Percentiles rank a stretch among this genome's conserved stretches.
These are phyloP conservation scores for Odiellus spinosus DNA, from an alignment of 2,888 invertebrate species.

Conservation along the genomic window DNA sequence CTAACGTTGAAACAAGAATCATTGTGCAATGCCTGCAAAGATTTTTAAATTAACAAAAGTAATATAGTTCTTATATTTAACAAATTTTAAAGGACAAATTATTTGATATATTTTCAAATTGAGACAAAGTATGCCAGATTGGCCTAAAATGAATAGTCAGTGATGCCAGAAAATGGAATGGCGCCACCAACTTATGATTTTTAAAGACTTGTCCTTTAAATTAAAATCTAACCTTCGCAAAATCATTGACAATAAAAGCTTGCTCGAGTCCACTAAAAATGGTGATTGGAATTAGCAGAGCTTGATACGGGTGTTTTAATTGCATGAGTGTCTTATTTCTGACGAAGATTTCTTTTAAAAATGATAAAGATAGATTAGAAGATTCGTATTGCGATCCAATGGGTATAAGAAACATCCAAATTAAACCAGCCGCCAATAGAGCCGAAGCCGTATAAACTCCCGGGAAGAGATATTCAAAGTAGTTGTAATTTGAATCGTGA, in stretches of 20 bases:
- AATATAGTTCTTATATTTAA: too few relatives aligned
- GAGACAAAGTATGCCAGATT: too few relatives aligned
- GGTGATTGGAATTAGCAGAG: conserved; percentile 83
- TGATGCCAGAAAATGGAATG: too few relatives aligned
- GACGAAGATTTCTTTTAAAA: too few relatives aligned
- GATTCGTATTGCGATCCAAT: conserved; percentile 5
- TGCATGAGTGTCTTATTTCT: conserved; percentile 54
- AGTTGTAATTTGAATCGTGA: too few relatives aligned
- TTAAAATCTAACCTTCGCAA: conserved; percentile 30
- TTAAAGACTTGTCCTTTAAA: too few relatives aligned
- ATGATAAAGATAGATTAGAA: conserved; percentile 2
- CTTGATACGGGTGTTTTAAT: conserved; percentile 75
- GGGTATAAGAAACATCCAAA: conserved; percentile 12
- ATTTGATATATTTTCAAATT: too few relatives aligned
- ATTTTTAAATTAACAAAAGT: neutral
- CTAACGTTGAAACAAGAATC: conserved; percentile 81
- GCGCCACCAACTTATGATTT: too few relatives aligned
- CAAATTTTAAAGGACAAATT: too few relatives aligned
- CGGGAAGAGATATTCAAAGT: conserved; percentile 51
- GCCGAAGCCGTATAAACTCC: conserved; percentile 79
- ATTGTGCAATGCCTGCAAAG: conserved; percentile 57
- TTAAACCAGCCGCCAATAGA: conserved; percentile 41
- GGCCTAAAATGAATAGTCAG: too few relatives aligned
- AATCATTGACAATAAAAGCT: conserved; percentile 74
- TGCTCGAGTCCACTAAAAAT: conserved; percentile 96